Evolutionary conservation across 2,888 invertebrate genomes (phyloP), one percentile per base, ranked within the genome.

Genomic region (Laothoe populi): DNA sequence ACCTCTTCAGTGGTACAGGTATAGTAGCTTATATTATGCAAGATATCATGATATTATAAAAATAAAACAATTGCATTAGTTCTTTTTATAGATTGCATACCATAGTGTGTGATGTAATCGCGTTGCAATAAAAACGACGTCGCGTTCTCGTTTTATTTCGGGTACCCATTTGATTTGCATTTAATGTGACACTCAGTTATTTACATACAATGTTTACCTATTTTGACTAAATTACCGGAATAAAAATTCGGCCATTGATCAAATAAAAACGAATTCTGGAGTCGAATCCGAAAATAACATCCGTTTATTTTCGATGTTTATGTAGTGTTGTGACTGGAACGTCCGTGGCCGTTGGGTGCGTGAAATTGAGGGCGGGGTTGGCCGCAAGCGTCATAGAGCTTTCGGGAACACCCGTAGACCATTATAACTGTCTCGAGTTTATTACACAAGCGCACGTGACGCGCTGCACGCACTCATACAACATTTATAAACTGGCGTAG

Each of bases 361-460:
- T 53, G 53, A 31, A 42, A 23, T 23, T 13, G 42, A 40, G n/a
- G 49, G 42, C 53, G 49, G n/a, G 16, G 57, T 40, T 38, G 45
- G 21, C 53, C 38, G 16, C 38, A 38, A 83, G 82, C 77, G 81
- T 70, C 81, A 77, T 79, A 70, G 66, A 78, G 78, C 79, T 80
- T 84, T 81, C 72, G 83, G 81, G 81, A 78, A 76, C 73, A 66
- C 69, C 73, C 63, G 62, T 44, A 44, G 8, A 44, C 19, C 44
- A 44, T 44, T 10, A 44, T 8, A 38, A 38, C 44, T 19, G 19
- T 44, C 16, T n/a, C 2, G 44, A 44, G 44, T 57, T 59, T 44
- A 59, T 59, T 49, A 63, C 23, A 59, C 57, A 63, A 74, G 82
- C 78, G 83, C 81, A 87, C 92, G 91, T 90, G 91, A 86, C 75